Evolutionary conservation across 2,888 invertebrate genomes (phyloP), one percentile per base, ranked within the genome.

Genomic region (Liopterus haemorrhoidalis): DNA sequence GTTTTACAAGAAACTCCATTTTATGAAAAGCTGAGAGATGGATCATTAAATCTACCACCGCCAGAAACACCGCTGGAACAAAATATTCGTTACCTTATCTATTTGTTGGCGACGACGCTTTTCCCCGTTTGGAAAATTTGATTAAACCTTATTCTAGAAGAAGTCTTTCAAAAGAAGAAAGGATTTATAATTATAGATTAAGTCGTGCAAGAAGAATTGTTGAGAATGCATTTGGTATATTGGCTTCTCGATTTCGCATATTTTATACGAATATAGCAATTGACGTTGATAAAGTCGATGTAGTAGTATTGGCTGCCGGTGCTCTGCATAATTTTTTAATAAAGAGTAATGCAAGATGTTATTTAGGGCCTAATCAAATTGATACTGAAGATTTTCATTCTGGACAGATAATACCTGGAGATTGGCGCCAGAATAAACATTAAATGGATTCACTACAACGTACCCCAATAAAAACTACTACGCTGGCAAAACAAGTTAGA

Each of bases 1-100:
- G 50, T 57, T 24, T 41, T 48, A 46, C 31, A 49, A 49, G 28
- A 52, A 33, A 54, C 48, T 41, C 21, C 38, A 30, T 44, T 51
- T 37, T 50, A 52, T 18, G 20, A 31, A 43, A 40, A 43, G 38
- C 22, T 48, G 20, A n/a, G n/a, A n/a, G n/a, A n/a, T n/a, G n/a
- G n/a, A n/a, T n/a, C n/a, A n/a, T n/a, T n/a, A n/a, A n/a, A n/a
- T n/a, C n/a, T n/a, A n/a, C n/a, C n/a, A n/a, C n/a, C n/a, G n/a
- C n/a, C n/a, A n/a, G n/a, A n/a, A n/a, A n/a, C n/a, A n/a, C n/a
- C n/a, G n/a, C n/a, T n/a, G n/a, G n/a, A n/a, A n/a, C n/a, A n/a
- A n/a, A n/a, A n/a, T n/a, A 27, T 14, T 27, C 21, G 9, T 22
- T 41, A 11, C 48, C 47, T 14, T 49, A 49, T 12, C 42, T 48